phyloP scores from a whole-genome alignment of 2,113 vertebrate genomes.

The Paracanthobrama guichenoti region DNA sequence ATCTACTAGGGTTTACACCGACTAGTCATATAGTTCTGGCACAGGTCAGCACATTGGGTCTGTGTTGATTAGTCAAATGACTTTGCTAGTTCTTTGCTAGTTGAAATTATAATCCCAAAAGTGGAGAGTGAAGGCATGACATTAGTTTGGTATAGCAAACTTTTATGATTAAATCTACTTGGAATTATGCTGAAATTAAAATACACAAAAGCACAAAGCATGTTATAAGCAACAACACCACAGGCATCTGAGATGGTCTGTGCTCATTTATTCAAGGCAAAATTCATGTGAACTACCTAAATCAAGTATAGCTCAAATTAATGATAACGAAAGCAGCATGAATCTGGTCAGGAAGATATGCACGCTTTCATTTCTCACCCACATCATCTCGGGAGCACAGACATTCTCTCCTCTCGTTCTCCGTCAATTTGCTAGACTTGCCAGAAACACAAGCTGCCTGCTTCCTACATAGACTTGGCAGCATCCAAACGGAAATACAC shows the following conservation, averaged over 20 bases:
- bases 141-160: not conserved
- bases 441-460: not conserved
- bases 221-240: not conserved
- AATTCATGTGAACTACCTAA: not conserved
- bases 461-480: not conserved
- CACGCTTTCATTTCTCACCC: not conserved
- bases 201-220: not conserved
- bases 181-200: not conserved
- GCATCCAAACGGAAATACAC: not conserved
- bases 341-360: not conserved
- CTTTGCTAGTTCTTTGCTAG: not conserved
- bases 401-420: not conserved
- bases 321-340: not conserved
- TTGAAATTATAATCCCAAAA: not conserved
- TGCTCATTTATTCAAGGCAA: not conserved
- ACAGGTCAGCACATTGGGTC: not conserved
- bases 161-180: not conserved
- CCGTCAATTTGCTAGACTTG: not conserved
- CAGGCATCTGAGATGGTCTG: not conserved
- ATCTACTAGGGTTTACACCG: not conserved
- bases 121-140: not conserved
- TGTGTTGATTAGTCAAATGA: not conserved
- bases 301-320: not conserved
- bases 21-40: not conserved
- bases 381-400: not conserved